A percentile compares a stretch with the other conserved stretches of the same genome.
phyloP scores from a whole-genome alignment of 2,888 invertebrate genomes.

The Platycheirus rosarum region DNA sequence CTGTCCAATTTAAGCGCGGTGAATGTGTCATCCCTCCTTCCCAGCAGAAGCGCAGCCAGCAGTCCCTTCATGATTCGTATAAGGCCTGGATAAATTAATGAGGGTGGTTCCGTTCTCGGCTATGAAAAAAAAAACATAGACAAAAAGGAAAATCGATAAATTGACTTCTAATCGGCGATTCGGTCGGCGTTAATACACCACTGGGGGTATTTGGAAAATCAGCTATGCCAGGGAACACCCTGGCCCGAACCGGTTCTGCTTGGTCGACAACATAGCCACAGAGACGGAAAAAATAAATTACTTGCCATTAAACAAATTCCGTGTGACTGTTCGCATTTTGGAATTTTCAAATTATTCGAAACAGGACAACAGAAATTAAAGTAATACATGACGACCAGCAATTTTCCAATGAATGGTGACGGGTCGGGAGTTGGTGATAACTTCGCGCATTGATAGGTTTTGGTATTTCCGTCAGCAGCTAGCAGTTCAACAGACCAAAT shows the following conservation, averaged over 20 bases:
- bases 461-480: constrained; percentile 17
- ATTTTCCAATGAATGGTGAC: constrained; percentile 26
- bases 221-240: constrained; percentile 21
- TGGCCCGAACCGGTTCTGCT: too few relatives aligned
- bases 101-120: constrained; percentile 53
- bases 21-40: constrained; percentile 68
- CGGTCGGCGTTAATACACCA: constrained; percentile 64
- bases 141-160: constrained; percentile 70
- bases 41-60: too few relatives aligned
- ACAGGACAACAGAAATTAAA: constrained; percentile 67
- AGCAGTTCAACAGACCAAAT: constrained; percentile 3
- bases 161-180: constrained; percentile 73
- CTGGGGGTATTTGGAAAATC: constrained; percentile 63
- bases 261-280: not conserved
- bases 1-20: constrained; percentile 73
- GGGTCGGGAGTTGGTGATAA: constrained; percentile 5
- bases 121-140: constrained; percentile 37
- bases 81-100: constrained; percentile 51
- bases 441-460: constrained; percentile 46
- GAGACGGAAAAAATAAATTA: constrained; percentile 68
- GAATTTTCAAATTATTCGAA: constrained; percentile 48
- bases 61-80: constrained; percentile 23
- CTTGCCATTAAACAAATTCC: constrained; percentile 72
- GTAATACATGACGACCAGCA: constrained; percentile 46
- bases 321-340: constrained; percentile 69